A percentile compares a stretch with the other conserved stretches of the same genome.
Conservation (phyloP, 2,113 vertebrate species). For the Nannobrachium achirus region DNA sequence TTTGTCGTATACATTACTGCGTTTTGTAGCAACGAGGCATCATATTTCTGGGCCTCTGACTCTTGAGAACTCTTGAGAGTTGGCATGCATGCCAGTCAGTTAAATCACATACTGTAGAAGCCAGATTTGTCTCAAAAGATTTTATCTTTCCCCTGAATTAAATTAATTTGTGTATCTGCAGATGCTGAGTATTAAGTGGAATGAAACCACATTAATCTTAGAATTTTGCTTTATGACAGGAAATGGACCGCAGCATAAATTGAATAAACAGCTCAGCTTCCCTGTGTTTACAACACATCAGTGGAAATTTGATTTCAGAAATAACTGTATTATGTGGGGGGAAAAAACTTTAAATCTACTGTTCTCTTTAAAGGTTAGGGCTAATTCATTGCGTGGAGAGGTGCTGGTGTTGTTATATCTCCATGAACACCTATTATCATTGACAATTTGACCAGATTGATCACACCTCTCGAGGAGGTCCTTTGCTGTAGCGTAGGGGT, state of each 20-base stretch:
- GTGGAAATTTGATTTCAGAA: neutral
- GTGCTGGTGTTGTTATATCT: too few species aligned
- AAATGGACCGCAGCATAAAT: constrained; percentile 8
- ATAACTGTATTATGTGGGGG: neutral
- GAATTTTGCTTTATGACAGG: constrained; percentile 1
- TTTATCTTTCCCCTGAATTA: neutral
- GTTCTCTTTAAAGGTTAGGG: neutral
- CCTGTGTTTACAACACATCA: neutral
- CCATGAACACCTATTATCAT: too few species aligned
- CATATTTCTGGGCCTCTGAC: too few species aligned
- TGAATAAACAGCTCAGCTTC: constrained; percentile 11
- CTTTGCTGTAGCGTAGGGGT: too few species aligned
- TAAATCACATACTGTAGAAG: neutral
- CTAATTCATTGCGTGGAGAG: neutral
- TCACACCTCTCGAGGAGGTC: too few species aligned
- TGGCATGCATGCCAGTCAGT: neutral
- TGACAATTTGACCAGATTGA: too few species aligned
- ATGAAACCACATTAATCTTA: constrained; percentile 15
- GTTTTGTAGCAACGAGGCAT: too few species aligned
- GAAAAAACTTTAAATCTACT: neutral
- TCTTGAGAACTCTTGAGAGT: too few species aligned
- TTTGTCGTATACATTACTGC: too few species aligned
- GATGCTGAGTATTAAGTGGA: too few species aligned
- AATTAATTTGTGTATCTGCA: neutral
- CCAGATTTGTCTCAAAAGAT: neutral